A percentile compares a stretch with the other conserved stretches of the same genome.
These are phyloP conservation scores for Phylloscopus trochiloides DNA, from an alignment of 2,113 vertebrate genomes.

Conservation along the genomic window DNA sequence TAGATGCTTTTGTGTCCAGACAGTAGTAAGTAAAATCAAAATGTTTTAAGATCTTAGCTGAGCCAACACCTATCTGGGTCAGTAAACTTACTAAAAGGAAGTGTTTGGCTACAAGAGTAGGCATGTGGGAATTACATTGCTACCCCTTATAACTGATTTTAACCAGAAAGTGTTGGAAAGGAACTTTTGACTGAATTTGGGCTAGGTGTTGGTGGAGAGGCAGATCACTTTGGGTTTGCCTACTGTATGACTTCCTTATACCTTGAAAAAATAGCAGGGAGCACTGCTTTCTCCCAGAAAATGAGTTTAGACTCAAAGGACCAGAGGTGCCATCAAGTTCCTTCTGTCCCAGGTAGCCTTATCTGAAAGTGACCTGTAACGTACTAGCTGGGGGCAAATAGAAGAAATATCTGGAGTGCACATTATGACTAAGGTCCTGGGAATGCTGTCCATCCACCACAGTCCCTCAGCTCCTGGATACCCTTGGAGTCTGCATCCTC, in stretches of 20 bases:
- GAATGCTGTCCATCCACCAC: constrained; percentile 4
- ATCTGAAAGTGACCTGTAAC: not conserved
- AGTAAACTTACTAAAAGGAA: not conserved
- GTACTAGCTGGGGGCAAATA: not conserved
- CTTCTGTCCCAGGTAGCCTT: not conserved
- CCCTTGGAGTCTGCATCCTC: not conserved
- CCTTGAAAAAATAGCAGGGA: not conserved
- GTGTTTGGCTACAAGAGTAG: not conserved
- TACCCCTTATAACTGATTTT: not conserved
- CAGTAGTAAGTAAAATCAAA: not conserved
- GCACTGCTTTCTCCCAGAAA: not conserved
- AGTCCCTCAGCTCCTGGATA: not conserved
- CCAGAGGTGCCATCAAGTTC: not conserved
- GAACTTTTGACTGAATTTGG: not conserved
- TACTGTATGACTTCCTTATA: not conserved
- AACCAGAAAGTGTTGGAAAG: not conserved
- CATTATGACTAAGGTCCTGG: constrained; percentile 14
- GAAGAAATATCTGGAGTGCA: not conserved
- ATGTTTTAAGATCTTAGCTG: not conserved
- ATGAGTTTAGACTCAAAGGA: not conserved
- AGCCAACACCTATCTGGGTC: not conserved
- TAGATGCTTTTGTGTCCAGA: not conserved
- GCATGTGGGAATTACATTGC: not conserved
- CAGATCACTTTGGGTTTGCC: not conserved
- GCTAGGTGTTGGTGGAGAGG: not conserved